Evolutionary conservation across 2,113 vertebrate species (phyloP).

Genomic region (Eurystomus gularis): DNA sequence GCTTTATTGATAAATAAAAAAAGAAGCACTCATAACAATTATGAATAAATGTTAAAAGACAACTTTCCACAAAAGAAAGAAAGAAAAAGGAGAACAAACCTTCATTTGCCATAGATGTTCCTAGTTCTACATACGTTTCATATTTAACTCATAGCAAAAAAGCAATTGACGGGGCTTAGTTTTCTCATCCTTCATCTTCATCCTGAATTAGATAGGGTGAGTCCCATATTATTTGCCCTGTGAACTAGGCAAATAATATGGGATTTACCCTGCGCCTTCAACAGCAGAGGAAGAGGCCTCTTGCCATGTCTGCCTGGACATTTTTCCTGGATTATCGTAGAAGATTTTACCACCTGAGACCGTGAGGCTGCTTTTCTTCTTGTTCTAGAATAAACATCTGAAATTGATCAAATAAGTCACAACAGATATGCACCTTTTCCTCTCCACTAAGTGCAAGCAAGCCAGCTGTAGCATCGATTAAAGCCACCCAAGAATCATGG

Average conservation of each 20-base stretch:
- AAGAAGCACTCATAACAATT: neutral
- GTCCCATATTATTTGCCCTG: neutral
- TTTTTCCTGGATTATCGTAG: neutral
- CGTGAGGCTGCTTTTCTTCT: neutral
- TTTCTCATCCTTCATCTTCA: neutral
- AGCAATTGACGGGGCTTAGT: neutral
- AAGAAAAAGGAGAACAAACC: accelerated
- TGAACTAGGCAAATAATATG: neutral
- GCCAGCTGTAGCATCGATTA: neutral
- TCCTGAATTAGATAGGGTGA: neutral
- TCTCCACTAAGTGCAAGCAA: neutral
- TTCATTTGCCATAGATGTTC: neutral
- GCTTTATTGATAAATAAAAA: neutral
- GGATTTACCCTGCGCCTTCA: neutral
- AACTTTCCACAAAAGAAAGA: neutral
- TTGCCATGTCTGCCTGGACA: neutral
- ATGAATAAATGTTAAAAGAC: neutral
- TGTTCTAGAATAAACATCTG: neutral
- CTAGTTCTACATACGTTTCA: neutral
- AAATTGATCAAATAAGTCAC: neutral
- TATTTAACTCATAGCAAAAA: neutral
- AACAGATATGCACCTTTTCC: neutral
- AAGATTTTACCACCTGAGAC: neutral
- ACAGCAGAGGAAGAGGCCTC: neutral
- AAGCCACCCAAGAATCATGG: neutral